Evolutionary conservation across 2,797 vertebrate species (phyloP).

Genomic region (Pangasius sanitwongsei): DNA sequence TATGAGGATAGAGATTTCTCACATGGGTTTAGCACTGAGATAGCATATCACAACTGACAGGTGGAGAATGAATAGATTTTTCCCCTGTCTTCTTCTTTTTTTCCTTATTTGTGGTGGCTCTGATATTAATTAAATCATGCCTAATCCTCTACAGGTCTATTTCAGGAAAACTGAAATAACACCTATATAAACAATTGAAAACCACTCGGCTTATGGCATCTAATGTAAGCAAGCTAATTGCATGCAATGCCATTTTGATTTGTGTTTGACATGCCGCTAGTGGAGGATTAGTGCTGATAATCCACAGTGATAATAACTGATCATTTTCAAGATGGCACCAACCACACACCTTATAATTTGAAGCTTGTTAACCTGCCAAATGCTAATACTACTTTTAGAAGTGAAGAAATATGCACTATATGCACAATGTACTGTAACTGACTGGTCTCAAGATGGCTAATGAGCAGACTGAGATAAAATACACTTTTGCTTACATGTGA

Average conservation of each 20-base stretch:
- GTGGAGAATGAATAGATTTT: neutral
- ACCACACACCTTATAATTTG: neutral
- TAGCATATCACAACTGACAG: neutral
- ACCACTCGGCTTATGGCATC: neutral
- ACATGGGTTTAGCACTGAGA: neutral
- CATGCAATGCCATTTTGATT: slow-evolving; percentile 1
- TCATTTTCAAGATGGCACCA: neutral
- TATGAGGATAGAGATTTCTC: neutral
- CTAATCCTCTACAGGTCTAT: neutral
- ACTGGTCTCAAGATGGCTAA: neutral
- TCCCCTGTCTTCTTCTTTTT: neutral
- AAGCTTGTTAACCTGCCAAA: neutral
- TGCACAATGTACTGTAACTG: neutral
- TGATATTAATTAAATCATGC: neutral
- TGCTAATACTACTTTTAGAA: neutral
- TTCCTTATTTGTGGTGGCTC: neutral
- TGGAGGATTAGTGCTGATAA: slow-evolving; percentile 4
- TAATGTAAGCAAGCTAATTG: neutral
- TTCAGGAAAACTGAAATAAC: neutral
- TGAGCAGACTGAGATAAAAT: neutral
- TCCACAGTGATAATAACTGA: neutral
- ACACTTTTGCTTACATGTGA: too few relatives aligned
- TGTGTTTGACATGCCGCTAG: neutral
- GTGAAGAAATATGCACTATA: neutral
- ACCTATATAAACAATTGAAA: neutral